Base-by-base conservation (phyloP, 2,797 vertebrate species). In the Malacoctenus gilli region DNA sequence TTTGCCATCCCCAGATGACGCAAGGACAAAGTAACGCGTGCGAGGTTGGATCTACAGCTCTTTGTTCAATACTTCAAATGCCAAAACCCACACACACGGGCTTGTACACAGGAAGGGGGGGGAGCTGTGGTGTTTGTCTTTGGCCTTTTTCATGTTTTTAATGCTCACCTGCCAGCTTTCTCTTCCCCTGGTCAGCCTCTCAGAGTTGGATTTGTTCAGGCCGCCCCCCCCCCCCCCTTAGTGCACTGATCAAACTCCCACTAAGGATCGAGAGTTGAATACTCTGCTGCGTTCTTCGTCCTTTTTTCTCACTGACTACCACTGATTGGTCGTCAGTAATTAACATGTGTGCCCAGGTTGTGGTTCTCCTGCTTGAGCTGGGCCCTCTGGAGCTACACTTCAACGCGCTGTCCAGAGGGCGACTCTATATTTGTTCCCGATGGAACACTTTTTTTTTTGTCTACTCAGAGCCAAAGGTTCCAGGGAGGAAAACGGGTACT, bases 1-100 rank as follows among this genome's bases (percentile, higher is more conserved):
- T 79, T 75, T 76, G 58, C 68, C 60, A 70, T 75, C 65, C n/a
- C 67, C 56, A 73, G 36, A 74, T 88, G 82, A 87, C 10, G 84
- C 81, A 87, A 86, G 64, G 55, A 75, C 72, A 68, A 82, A 72
- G 80, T 72, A 79, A 82, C 8, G 18, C 42, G 51, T 46, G 54
- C 36, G 31, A 4, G 51, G 49, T 59, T 77, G 77, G 79, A 73
- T 71, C 57, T 59, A 32, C 41, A 50, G 38, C 46, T 59, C 65
- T 77, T 60, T 76, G 63, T 76, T 76, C 37, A 59, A 22, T 56
- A 53, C 43, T 68, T 65, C 75, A 28, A 76, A 13, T 64, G 43
- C 20, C 53, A 68, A 36, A 46, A 32, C 51, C 8, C 13, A 2
- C 8, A 28, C 25, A 5, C 25, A 28, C 25, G 9, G 1, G 4